phyloP scores from a whole-genome alignment of 2,113 vertebrate genomes.

The Equus przewalskii region DNA sequence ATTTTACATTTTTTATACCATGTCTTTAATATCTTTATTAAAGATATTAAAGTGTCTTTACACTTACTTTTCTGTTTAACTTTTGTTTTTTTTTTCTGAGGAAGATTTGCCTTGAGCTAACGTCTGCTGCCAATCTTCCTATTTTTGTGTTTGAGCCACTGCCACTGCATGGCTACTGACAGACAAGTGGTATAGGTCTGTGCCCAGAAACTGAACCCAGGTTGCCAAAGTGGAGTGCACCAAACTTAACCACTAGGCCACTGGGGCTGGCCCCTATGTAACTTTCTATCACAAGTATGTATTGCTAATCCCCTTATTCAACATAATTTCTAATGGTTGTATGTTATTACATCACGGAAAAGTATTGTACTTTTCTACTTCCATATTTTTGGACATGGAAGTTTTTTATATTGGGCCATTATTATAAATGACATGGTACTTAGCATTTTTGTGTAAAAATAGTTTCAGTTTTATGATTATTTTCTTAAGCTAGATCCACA shows the following conservation, averaged over 20 bases:
- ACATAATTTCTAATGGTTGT: neutral
- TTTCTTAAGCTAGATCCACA: neutral
- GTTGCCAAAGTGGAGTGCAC: too few relatives aligned
- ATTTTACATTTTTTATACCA: neutral
- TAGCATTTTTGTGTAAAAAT: constrained; percentile 28
- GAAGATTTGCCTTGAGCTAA: too few relatives aligned
- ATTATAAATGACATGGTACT: neutral
- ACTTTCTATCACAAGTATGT: neutral
- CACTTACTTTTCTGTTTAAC: neutral
- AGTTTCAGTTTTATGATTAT: neutral
- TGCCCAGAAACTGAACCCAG: too few relatives aligned
- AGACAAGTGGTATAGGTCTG: too few relatives aligned
- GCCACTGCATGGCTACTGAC: too few relatives aligned
- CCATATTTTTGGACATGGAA: neutral
- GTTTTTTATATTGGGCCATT: neutral
- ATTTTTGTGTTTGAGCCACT: too few relatives aligned
- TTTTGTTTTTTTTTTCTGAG: too few relatives aligned
- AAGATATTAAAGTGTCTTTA: neutral
- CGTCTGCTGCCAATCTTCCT: too few relatives aligned
- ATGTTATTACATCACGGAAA: neutral
- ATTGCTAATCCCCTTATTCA: neutral
- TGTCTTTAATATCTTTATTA: neutral
- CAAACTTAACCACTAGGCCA: too few relatives aligned
- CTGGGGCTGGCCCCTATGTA: neutral
- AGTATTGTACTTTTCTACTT: neutral